phyloP scores from a whole-genome alignment of 2,113 vertebrate genomes.

The Varanus komodoensis region DNA sequence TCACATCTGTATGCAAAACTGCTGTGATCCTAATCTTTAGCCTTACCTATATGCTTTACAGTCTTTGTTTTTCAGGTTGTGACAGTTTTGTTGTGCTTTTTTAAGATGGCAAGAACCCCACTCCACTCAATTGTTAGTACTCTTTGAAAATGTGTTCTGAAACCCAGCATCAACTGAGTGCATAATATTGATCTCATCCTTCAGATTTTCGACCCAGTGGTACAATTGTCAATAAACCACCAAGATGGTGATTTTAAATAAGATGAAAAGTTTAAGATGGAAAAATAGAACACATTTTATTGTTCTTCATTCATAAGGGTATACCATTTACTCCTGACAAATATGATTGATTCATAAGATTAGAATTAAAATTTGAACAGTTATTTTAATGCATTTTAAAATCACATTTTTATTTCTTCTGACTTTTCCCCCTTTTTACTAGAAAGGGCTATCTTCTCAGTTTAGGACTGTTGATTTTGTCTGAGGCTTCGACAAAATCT shows the following conservation, averaged over 20 bases:
- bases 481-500: constrained; percentile 19
- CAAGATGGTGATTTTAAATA: background rate
- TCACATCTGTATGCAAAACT: background rate
- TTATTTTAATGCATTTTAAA: constrained; percentile 5
- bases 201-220: background rate
- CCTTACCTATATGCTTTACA: background rate
- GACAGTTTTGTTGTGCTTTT: background rate
- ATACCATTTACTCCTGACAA: constrained; percentile 8
- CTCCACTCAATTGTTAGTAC: background rate
- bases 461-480: constrained; percentile 27
- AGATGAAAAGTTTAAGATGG: constrained; percentile 1
- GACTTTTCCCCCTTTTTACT: constrained; percentile 29
- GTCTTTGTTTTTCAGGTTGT: background rate
- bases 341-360: background rate
- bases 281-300: background rate
- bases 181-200: background rate
- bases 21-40: background rate
- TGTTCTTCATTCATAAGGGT: constrained; percentile 3
- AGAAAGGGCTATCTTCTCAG: background rate
- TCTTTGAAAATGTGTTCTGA: constrained; percentile 10
- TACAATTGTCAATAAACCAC: background rate
- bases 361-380: background rate
- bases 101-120: background rate
- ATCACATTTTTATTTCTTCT: background rate
- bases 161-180: constrained; percentile 7